Percentiles rank a stretch among this genome's conserved stretches.
These are phyloP conservation scores for Ophiothrix spiculata DNA, from an alignment of 35 echinoderm and acorn worm species.

Conservation along the genomic window DNA sequence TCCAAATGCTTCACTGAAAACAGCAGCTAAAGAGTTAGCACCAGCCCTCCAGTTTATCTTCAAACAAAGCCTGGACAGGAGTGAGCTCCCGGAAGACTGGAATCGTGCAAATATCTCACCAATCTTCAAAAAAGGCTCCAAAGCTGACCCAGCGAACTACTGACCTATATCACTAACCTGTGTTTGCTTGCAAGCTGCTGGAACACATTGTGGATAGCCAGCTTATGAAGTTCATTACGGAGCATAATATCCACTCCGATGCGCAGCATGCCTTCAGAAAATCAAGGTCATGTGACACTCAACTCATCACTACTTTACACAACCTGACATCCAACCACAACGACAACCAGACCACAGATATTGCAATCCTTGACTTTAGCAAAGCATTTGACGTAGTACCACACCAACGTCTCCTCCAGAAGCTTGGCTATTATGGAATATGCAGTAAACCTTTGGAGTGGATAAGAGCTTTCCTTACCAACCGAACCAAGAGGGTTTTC, in stretches of 20 bases:
- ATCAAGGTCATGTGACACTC: conserved; percentile 28
- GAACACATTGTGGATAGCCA: conserved; percentile 44
- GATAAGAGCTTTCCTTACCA: conserved; percentile 37
- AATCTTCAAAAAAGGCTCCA: conserved; percentile 36
- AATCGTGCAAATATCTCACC: conserved; percentile 36
- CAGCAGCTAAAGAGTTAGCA: conserved; percentile 1
- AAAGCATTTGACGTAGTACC: conserved; percentile 57
- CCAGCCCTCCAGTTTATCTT: conserved; percentile 2
- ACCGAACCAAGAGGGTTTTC: conserved; percentile 8
- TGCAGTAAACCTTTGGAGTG: conserved; percentile 1
- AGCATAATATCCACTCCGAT: not conserved
- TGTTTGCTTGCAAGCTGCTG: conserved; percentile 24
- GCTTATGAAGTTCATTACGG: not conserved
- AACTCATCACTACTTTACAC: conserved; percentile 39
- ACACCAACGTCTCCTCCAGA: conserved; percentile 41
- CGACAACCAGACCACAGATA: conserved; percentile 6
- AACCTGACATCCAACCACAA: conserved; percentile 22
- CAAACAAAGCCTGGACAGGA: conserved; percentile 8
- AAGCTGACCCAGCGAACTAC: conserved; percentile 32
- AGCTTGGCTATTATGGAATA: conserved; percentile 28
- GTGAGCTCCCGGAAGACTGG: conserved; percentile 23
- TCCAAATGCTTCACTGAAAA: no score
- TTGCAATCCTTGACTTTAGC: conserved; percentile 42
- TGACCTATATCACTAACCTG: conserved; percentile 18
- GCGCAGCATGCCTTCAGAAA: conserved; percentile 4